Base-by-base conservation (phyloP, 2,113 vertebrate species). In the Meriones unguiculatus region DNA sequence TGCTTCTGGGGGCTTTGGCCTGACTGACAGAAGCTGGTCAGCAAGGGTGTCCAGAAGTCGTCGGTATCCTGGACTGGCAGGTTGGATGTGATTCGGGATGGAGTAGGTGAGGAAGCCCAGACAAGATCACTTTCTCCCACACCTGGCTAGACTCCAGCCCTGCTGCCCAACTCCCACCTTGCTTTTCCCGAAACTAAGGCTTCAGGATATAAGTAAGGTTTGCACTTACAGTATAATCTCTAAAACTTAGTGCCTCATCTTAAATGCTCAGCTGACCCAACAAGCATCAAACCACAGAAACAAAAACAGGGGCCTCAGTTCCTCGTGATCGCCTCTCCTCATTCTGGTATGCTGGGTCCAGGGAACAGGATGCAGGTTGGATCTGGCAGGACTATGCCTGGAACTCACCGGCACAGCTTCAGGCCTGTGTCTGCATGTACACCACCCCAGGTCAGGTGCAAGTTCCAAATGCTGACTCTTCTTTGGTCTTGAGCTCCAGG, bases 1-100 rank as follows among this genome's bases (percentile, higher is more conserved):
- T 73, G 69, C 25, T 75, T 22, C 52, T 59, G n/a, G 86, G 18
- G 20, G 15, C 14, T 59, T 25, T 41, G 77, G 17, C 28, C 14
- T 15, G 52, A 50, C 57, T 30, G 72, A 9, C 4, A 15, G 28
- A 12, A 17, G 32, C 30, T 11, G 46, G 73, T 35, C 41, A 52
- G 11, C 41, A 77, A 54, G 57, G 50, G 10, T 1, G 10, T 28
- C 14, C 5, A 0, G 35, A 3, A 9, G 7, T 28, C 13, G 6
- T 5, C 2, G 5, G 24, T 7, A 0, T 0, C 32, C 54, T 28
- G 15, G 7, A 5, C 10, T 28, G 0, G 69, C 24, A 41, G 28
- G 41, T 0, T 8, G 0, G 12, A 7, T 0, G 4, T 9, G n/a
- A 24, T 0, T 5, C 2, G 11, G 41, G 32, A 0, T 7, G 2